These are phyloP conservation scores for Cossypha dichroa DNA, from an alignment of 2,797 vertebrate genomes.

Conservation along the genomic window DNA sequence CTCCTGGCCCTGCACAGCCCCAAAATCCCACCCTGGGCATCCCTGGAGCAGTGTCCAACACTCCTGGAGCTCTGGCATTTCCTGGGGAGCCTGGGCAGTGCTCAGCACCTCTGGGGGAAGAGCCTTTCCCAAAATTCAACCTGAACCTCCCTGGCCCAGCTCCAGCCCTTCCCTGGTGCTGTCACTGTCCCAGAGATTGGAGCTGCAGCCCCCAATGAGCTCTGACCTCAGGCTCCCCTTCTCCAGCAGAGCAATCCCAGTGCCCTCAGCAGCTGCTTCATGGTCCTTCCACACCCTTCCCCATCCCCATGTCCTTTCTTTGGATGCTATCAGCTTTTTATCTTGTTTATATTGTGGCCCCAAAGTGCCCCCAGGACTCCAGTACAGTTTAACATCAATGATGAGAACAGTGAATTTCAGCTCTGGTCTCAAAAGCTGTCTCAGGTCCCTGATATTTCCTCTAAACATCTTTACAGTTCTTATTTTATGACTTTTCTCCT, in stretches of 20 bases:
- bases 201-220: rapidly evolving
- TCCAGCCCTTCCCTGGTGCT: not conserved
- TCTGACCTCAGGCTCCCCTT: not conserved
- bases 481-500: not conserved
- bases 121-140: not conserved
- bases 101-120: not conserved
- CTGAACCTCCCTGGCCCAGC: rapidly evolving
- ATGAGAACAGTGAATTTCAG: not conserved
- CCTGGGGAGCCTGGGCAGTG: not conserved
- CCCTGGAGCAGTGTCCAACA: no score
- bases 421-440: not conserved
- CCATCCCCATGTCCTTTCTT: not conserved
- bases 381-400: rapidly evolving
- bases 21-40: not conserved
- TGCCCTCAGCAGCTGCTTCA: not conserved
- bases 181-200: rapidly evolving
- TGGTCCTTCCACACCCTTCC: not conserved
- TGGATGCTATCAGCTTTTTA: not conserved
- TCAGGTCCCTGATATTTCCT: not conserved
- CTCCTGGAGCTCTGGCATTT: not conserved
- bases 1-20: not conserved
- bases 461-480: not conserved
- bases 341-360: not conserved
- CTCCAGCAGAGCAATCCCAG: not conserved
- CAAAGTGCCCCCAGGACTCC: not conserved